Base-by-base conservation (phyloP, 2,113 vertebrate genomes). In the Pedionomus torquatus region DNA sequence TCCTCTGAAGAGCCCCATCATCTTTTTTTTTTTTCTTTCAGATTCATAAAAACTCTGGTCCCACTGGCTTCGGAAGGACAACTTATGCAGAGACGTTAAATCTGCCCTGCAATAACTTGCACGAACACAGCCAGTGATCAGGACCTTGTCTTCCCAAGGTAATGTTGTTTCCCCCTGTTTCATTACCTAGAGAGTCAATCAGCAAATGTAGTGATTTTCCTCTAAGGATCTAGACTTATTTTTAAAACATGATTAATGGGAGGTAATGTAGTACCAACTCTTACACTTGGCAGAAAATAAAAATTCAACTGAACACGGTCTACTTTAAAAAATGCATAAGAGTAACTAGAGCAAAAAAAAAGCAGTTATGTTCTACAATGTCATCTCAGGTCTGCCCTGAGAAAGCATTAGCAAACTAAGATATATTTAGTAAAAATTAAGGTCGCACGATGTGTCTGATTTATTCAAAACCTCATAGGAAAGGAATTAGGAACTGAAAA, bases 361-460 rank as follows among this genome's bases (percentile, higher is more conserved):
- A 87, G 77, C 79, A 48, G 41, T 72, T 65, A 64, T 39, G 43
- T 76, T 77, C 70, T 82, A 75, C 66, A 72, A 8, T 48, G 85
- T 74, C 72, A 93, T 63, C 60, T 95, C 82, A 87, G 87, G 64
- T 52, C 79, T 95, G 70, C 63, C 85, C 85, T 33, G 52, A 76
- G 61, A 84, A 75, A 85, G 80, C 65, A 88, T 48, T 57, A 93
- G 66, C 33, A 94, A 95, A 79, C 44, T 23, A 61, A 87, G 78
- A 85, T 51, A 85, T 46, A 87, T 83, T 93, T 88, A 92, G 75
- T 33, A 83, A 94, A 94, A 90, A 94, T 70, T 87, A 92, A 92
- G 76, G 68, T 87, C 60, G 35, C 61, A 77, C 14, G 92, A 17
- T 25, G 31, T 20, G n/a, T 52, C 43, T 93, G 72, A 87, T 87